These are phyloP conservation scores for Chiloscyllium punctatum DNA, from an alignment of 2,797 vertebrate genomes.

Conservation along the genomic window DNA sequence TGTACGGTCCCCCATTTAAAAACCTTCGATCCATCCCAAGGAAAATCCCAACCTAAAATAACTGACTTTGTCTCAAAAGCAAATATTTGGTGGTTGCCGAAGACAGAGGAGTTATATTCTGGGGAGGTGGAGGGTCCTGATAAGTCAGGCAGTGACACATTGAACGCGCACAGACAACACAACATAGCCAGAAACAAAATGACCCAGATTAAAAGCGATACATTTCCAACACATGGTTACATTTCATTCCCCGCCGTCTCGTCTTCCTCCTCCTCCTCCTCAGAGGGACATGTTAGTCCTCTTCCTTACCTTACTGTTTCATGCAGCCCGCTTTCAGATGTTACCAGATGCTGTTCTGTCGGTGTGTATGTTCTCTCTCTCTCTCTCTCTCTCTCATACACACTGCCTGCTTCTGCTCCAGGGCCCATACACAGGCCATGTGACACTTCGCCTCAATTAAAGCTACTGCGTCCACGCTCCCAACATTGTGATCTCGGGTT, in stretches of 20 bases:
- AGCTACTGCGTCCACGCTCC: background rate
- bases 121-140: too few species aligned
- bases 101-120: too few species aligned
- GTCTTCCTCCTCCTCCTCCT: background rate
- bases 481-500: background rate
- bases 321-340: background rate
- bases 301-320: background rate
- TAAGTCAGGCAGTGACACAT: too few species aligned
- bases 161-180: too few species aligned
- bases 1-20: too few species aligned
- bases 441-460: background rate
- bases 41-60: background rate
- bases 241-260: background rate
- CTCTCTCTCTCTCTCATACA: background rate
- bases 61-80: too few species aligned
- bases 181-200: background rate
- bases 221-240: background rate
- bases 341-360: background rate
- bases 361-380: background rate
- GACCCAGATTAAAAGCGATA: background rate
- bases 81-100: too few species aligned
- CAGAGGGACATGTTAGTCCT: background rate
- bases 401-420: background rate
- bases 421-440: background rate
- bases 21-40: background rate